Evolutionary conservation across 2,888 invertebrate species (phyloP).

Genomic region (Tinea pellionella): DNA sequence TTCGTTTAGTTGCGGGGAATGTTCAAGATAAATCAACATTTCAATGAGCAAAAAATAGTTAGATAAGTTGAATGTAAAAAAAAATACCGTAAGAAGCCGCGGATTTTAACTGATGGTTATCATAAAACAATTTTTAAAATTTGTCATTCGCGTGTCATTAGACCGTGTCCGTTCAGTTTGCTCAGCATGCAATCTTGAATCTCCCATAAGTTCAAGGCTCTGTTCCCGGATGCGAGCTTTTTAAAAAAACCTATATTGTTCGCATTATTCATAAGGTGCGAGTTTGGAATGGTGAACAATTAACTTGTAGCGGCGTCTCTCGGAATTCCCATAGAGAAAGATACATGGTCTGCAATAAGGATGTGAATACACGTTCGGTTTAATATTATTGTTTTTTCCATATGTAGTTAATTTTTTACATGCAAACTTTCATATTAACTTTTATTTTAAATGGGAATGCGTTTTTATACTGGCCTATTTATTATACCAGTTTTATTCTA

Average conservation of each 20-base stretch:
- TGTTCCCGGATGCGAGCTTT: not conserved
- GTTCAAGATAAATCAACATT: no score
- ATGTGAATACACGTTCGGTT: not conserved
- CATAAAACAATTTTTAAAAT: not conserved
- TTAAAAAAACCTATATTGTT: not conserved
- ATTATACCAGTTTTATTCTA: no score
- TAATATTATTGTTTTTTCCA: no score
- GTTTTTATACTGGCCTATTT: no score
- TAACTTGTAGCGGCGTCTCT: not conserved
- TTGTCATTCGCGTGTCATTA: not conserved
- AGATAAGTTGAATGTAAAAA: no score
- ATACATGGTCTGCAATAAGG: not conserved
- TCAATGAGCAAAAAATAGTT: no score
- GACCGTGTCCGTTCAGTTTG: not conserved
- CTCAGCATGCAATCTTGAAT: not conserved
- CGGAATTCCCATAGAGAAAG: not conserved
- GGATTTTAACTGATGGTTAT: not conserved
- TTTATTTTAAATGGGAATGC: no score
- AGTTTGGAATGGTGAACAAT: not conserved
- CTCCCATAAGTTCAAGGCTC: constrained; percentile 8
- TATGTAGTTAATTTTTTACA: no score
- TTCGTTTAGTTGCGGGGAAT: no score
- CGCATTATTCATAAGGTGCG: not conserved
- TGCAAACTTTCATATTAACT: no score
- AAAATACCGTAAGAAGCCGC: not conserved